Evolutionary conservation across 2,888 invertebrate species (phyloP).

Genomic region (Hirtodrosophila histrioides): DNA sequence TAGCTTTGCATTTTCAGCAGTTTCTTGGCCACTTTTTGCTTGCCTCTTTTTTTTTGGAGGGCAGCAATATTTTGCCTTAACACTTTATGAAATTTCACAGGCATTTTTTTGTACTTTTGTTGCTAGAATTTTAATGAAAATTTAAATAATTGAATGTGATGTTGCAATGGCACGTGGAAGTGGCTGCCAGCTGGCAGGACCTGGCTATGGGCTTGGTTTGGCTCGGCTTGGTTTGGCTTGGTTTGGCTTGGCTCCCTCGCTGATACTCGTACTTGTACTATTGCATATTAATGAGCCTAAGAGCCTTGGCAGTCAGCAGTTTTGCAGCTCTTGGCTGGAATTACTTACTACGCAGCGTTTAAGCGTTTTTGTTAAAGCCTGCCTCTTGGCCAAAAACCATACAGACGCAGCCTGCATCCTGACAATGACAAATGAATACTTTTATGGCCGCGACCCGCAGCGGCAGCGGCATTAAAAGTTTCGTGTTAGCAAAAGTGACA

Average conservation of each 20-base stretch:
- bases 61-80: slow-evolving; percentile 49
- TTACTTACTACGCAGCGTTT: slow-evolving; percentile 45
- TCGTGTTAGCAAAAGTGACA: slow-evolving; percentile 73
- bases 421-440: slow-evolving; percentile 81
- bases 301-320: slow-evolving; percentile 42
- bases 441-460: slow-evolving; percentile 75
- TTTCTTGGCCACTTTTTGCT: slow-evolving; percentile 52
- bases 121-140: slow-evolving; percentile 74
- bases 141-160: slow-evolving; percentile 76
- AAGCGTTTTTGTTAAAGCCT: slow-evolving; percentile 62
- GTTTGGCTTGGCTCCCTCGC: too few species aligned
- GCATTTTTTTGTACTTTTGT: slow-evolving; percentile 22
- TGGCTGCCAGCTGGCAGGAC: slow-evolving; percentile 37
- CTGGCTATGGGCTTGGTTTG: too few species aligned
- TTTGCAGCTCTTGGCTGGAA: slow-evolving; percentile 25
- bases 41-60: slow-evolving; percentile 4
- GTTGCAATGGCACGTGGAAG: slow-evolving; percentile 27
- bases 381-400: slow-evolving; percentile 33
- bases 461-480: slow-evolving; percentile 68
- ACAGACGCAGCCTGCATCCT: slow-evolving; percentile 60
- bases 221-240: too few species aligned
- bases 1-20: slow-evolving; percentile 73
- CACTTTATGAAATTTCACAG: slow-evolving; percentile 68
- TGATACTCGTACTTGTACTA: slow-evolving; percentile 28
- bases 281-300: slow-evolving; percentile 77